phyloP scores from a whole-genome alignment of 2,888 invertebrate species.

The Acrocera orbiculus region DNA sequence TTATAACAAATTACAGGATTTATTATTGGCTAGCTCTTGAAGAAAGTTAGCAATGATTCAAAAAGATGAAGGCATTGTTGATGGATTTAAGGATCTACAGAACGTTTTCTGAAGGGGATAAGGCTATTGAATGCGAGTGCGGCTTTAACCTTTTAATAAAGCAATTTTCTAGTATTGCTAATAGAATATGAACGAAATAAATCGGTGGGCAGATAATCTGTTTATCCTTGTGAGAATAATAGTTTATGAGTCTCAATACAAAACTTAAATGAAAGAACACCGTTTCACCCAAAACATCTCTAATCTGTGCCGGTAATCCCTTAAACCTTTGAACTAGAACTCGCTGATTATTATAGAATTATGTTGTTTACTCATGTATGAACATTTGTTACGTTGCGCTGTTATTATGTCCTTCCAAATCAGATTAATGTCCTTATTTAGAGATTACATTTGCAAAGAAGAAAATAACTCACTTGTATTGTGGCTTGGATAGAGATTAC shows the following conservation, averaged over 20 bases:
- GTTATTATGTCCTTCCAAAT: slow-evolving; percentile 10
- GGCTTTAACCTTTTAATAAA: not conserved
- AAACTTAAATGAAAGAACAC: slow-evolving; percentile 1
- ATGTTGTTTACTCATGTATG: slow-evolving; percentile 28
- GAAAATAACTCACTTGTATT: slow-evolving; percentile 29
- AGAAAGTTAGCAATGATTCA: no score
- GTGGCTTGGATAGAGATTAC: no score
- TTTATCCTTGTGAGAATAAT: slow-evolving; percentile 22
- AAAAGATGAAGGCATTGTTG: no score
- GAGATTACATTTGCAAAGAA: slow-evolving; percentile 13
- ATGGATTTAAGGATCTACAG: no score
- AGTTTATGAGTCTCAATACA: slow-evolving; percentile 2
- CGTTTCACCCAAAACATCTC: slow-evolving; percentile 21
- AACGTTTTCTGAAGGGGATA: no score
- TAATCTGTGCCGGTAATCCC: slow-evolving; percentile 29
- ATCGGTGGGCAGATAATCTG: slow-evolving; percentile 33
- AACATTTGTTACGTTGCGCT: slow-evolving; percentile 14
- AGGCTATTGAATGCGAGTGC: no score
- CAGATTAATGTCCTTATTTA: slow-evolving; percentile 14
- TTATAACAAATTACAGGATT: slow-evolving; percentile 11
- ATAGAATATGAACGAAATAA: slow-evolving; percentile 17
- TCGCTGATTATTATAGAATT: slow-evolving; percentile 12
- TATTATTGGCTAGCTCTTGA: no score
- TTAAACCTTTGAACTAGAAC: slow-evolving; percentile 22
- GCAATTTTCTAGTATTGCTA: not conserved